These are phyloP conservation scores for Acrocyrtus sp. DNA, from an alignment of 2,888 invertebrate genomes.

Conservation along the genomic window DNA sequence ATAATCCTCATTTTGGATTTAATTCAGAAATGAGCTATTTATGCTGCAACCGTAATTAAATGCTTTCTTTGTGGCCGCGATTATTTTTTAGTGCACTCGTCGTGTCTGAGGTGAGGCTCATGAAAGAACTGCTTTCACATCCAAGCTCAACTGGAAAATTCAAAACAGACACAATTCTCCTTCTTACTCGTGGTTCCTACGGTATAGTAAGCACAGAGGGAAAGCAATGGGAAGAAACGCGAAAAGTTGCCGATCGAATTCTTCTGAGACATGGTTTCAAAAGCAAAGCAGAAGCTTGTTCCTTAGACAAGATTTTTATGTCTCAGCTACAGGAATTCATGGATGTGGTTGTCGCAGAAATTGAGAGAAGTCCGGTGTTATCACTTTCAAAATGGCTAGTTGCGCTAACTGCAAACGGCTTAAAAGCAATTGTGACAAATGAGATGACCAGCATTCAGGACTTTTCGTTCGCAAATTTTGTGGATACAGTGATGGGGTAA, in stretches of 20 bases:
- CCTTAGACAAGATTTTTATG: too few species aligned
- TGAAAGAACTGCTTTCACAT: slow-evolving; percentile 5
- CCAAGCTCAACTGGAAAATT: slow-evolving; percentile 15
- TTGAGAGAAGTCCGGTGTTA: neutral
- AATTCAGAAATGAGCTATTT: too few species aligned
- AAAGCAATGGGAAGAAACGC: neutral
- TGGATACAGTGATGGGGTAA: neutral
- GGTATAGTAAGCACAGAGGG: slow-evolving; percentile 14
- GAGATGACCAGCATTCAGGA: neutral
- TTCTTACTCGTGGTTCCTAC: slow-evolving; percentile 7
- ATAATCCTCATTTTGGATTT: neutral
- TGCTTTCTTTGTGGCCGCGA: too few species aligned
- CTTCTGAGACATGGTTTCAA: slow-evolving; percentile 7
- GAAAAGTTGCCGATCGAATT: slow-evolving; percentile 1
- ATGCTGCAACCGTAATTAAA: too few species aligned
- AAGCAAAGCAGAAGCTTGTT: too few species aligned
- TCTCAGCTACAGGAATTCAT: too few species aligned
- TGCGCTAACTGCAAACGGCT: neutral
- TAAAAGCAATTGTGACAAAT: neutral
- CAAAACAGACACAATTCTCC: slow-evolving; percentile 10
- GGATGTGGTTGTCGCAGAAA: too few species aligned
- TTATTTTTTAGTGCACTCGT: slow-evolving; percentile 8
- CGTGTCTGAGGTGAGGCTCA: neutral
- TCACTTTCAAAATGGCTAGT: neutral
- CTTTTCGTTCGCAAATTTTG: neutral